These are phyloP conservation scores for Astur gentilis DNA, from an alignment of 2,113 vertebrate genomes.

Conservation along the genomic window DNA sequence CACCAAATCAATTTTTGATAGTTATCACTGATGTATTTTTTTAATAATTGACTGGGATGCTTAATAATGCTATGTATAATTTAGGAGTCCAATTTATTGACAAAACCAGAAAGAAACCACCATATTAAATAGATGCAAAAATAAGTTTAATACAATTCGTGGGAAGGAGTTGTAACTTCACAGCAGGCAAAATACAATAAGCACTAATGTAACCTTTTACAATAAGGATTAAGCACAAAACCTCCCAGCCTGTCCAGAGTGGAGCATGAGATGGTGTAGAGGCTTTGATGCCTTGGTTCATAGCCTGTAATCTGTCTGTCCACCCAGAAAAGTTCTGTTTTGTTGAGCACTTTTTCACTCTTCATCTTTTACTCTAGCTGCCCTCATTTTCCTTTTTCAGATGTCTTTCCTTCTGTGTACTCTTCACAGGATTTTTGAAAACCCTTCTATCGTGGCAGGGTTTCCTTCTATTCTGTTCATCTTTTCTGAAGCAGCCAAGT, in stretches of 20 bases:
- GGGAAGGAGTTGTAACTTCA: slow-evolving; percentile 39
- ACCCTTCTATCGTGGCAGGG: neutral
- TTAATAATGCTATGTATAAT: slow-evolving; percentile 46
- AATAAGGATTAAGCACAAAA: neutral
- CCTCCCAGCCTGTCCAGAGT: neutral
- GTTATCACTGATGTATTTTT: slow-evolving; percentile 15
- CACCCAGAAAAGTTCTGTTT: neutral
- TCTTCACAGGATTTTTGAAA: neutral
- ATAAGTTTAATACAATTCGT: slow-evolving; percentile 33
- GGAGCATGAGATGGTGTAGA: neutral
- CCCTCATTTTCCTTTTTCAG: neutral
- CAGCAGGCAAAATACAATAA: slow-evolving; percentile 39
- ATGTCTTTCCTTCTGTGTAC: neutral
- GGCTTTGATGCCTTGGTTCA: neutral
- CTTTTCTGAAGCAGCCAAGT: neutral
- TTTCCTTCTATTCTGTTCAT: neutral
- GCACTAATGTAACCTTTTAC: neutral
- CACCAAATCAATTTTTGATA: slow-evolving; percentile 5
- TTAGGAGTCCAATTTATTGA: slow-evolving; percentile 52
- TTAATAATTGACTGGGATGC: slow-evolving; percentile 24
- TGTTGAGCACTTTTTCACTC: neutral
- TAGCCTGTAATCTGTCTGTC: neutral
- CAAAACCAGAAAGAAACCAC: slow-evolving; percentile 9
- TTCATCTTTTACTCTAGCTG: neutral
- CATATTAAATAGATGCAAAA: neutral